Base-by-base conservation (phyloP, 2,888 invertebrate genomes). In the Ochlodes sylvanus region DNA sequence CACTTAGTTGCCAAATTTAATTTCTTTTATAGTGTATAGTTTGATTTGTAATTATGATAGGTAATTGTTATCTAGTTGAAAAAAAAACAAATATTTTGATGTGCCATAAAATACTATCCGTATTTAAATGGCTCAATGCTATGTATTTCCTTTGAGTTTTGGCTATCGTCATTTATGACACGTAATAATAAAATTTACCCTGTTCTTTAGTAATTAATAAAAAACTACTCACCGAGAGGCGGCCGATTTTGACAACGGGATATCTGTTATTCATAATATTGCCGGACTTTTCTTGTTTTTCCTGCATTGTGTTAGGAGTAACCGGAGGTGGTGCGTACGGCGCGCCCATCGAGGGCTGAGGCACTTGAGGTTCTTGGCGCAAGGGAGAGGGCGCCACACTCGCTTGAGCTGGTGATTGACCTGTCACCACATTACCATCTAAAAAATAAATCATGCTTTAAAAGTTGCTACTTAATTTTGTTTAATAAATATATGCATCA, bases 371-470 rank as follows among this genome's bases (percentile, higher is more conserved):
- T 80, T 94, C 93, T 71, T 88, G 89, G 44, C 93, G 90, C 64
- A 94, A 79, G 12, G 94, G 94, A 52, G 94, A 93, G 21, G 95
- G 95, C 44, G 95, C 95, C 68, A 94, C 94, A 75, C 94, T 94
- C 19, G 95, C 95, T 86, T 95, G 95, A 21, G 95, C 95, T 69
- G 95, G 95, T 52, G 95, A 95, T 72, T 94, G 94, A 12, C 94
- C 94, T 74, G 90, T 88, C 77, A 92, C 82, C 68, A 88, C 91
- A 80, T 92, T 92, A 69, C 92, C 92, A 80, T 84, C 90, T 89
- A 74, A 56, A 81, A 80, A 72, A 58, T 38, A 38, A 38, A 38
- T 38, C 0, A 38, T 38, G 10, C 3, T 10, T 38, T 38, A 0
- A 38, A 38, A 9, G 3, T 9, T 38, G 12, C 34, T 38, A 27